Evolutionary conservation across 2,888 invertebrate genomes (phyloP), one percentile per base, ranked within the genome.

Genomic region (Pristionchus fissidentatus): DNA sequence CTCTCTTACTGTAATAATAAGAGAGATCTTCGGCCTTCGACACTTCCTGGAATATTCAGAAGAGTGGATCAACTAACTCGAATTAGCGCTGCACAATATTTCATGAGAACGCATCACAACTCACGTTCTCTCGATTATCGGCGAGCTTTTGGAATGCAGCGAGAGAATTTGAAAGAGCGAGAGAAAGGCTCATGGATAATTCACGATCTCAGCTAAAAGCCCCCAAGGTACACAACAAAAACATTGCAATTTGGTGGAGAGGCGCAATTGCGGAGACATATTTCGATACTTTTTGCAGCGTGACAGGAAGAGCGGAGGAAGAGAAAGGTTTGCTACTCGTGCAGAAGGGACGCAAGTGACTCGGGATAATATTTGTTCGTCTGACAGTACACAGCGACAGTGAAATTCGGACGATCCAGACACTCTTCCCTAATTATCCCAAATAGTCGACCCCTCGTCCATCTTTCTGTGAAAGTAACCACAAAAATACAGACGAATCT

Each of bases 211-310:
- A 29, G 60, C 60, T 60, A 60, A 60, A 60, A 57, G 29, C 60
- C 19, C 60, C 32, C 13, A 29, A 3, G 60, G 10, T 60, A 32
- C 60, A 60, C 60, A 60, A 60, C 60, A 60, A 60, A 32, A 19
- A n/a, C 60, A 60, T 57, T 26, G 60, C 60, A 60, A 60, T 60
- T 60, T 60, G 60, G 13, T 8, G 32, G n/a, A n/a, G n/a, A n/a
- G n/a, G n/a, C n/a, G n/a, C n/a, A n/a, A n/a, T n/a, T n/a, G n/a
- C n/a, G n/a, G n/a, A n/a, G n/a, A n/a, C n/a, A n/a, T n/a, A n/a
- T n/a, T n/a, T n/a, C n/a, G n/a, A n/a, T n/a, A n/a, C n/a, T n/a
- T n/a, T n/a, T 22, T 32, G 60, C 60, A 60, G 32, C 32, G 7
- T 7, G 60, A 60, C 32, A 32, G 32, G 29, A 32, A 60, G 32